Conservation (phyloP, 2,113 vertebrate species). For the Gnathonemus echidnorhynchus region DNA sequence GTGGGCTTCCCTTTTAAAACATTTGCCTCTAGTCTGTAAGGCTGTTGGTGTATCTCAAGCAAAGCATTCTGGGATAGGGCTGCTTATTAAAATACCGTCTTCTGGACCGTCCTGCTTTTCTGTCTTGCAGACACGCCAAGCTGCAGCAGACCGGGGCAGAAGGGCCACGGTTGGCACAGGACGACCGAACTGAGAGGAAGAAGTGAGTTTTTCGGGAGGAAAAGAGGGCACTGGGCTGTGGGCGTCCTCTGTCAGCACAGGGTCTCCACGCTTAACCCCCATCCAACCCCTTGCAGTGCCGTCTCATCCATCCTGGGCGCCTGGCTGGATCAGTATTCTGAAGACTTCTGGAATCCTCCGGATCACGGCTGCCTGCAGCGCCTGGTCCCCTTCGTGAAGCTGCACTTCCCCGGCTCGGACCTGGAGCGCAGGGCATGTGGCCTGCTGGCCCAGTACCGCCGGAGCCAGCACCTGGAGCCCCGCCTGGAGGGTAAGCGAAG, state of each 20-base stretch:
- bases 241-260: too few species aligned
- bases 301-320: constrained; percentile 94
- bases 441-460: constrained; percentile 85
- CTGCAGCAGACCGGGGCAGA: constrained; percentile 67
- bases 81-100: background rate
- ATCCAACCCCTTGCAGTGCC: constrained; percentile 58
- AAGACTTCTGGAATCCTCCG: constrained; percentile 88
- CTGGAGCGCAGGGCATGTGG: constrained; percentile 86
- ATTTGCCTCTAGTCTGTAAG: background rate
- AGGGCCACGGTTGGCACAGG: constrained; percentile 65
- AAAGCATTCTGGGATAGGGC: background rate
- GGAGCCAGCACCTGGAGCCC: constrained; percentile 65
- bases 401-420: constrained; percentile 84
- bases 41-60: background rate
- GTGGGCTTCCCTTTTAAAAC: background rate
- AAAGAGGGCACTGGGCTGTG: background rate
- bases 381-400: constrained; percentile 80
- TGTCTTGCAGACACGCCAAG: constrained; percentile 73
- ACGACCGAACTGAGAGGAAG: constrained; percentile 79
- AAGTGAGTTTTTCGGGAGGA: constrained; percentile 66
- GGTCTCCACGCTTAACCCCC: background rate
- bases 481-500: constrained; percentile 67
- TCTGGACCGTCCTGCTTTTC: background rate
- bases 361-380: constrained; percentile 81
- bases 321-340: constrained; percentile 96